Percentiles rank a stretch among this genome's conserved stretches.
These are phyloP conservation scores for Cnemophilus loriae DNA, from an alignment of 2,113 vertebrate species.

Conservation along the genomic window DNA sequence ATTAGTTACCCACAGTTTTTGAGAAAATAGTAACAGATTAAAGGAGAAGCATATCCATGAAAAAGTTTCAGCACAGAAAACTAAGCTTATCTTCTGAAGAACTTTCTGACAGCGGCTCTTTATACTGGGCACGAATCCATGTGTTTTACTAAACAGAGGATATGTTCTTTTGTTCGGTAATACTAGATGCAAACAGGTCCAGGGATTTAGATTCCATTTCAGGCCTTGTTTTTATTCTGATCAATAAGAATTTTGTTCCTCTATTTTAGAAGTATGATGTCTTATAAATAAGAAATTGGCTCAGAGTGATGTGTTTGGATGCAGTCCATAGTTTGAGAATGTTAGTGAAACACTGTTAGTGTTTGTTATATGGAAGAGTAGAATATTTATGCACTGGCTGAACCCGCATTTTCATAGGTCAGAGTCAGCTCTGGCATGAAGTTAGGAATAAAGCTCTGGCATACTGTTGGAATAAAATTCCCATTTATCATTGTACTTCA, in stretches of 20 bases:
- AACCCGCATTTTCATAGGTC: not conserved
- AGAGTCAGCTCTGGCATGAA: not conserved
- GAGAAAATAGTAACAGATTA: not conserved
- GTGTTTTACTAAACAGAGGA: not conserved
- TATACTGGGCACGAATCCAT: not conserved
- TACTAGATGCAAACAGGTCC: not conserved
- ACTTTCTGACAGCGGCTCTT: not conserved
- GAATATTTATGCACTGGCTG: not conserved
- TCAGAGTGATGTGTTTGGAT: not conserved
- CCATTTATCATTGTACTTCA: not conserved
- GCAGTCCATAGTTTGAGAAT: not conserved
- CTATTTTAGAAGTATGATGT: not conserved
- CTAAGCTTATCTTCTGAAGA: not conserved
- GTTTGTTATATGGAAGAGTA: not conserved
- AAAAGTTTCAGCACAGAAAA: not conserved
- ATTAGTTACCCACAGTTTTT: not conserved
- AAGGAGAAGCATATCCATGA: not conserved
- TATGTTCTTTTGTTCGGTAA: not conserved
- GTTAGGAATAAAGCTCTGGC: not conserved
- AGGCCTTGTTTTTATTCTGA: not conserved
- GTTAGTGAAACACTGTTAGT: not conserved
- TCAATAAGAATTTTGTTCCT: not conserved
- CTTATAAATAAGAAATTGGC: not conserved
- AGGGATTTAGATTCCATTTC: not conserved
- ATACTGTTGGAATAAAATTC: not conserved